Evolutionary conservation across 1,140 invertebrate species (phyloP).

Genomic region (Magallana ariakensis): DNA sequence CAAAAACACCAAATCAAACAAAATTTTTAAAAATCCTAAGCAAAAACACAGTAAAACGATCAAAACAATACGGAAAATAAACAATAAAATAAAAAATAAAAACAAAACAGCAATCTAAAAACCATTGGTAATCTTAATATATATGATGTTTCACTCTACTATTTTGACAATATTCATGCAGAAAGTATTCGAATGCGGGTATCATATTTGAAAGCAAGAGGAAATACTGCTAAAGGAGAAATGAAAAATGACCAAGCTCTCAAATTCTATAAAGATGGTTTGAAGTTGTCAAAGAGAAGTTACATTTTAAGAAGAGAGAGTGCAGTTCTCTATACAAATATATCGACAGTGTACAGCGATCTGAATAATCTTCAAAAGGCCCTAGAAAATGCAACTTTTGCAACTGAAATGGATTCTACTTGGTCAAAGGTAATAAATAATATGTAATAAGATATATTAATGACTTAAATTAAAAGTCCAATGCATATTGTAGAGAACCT

Average conservation of each 20-base stretch:
- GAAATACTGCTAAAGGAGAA: not conserved
- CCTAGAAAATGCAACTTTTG: not conserved
- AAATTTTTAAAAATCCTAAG: no score
- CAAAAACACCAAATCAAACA: no score
- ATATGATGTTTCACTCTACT: no score
- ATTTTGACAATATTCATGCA: not conserved
- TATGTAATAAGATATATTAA: no score
- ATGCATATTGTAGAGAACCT: no score
- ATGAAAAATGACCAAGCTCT: not conserved
- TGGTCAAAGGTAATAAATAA: not conserved
- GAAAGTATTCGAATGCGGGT: not conserved
- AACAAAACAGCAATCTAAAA: no score
- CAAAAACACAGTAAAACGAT: no score
- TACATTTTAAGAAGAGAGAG: not conserved
- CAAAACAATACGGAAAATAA: no score
- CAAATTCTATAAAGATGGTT: not conserved
- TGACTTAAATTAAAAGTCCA: no score
- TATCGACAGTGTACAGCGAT: not conserved
- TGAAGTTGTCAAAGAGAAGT: constrained; percentile 6
- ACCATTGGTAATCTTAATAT: no score
- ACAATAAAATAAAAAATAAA: no score
- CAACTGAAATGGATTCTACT: not conserved
- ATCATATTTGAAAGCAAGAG: not conserved
- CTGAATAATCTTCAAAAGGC: not conserved
- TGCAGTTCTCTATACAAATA: not conserved